Base-by-base conservation (phyloP, 2,113 vertebrate genomes). In the Clarias macrocephalus region DNA sequence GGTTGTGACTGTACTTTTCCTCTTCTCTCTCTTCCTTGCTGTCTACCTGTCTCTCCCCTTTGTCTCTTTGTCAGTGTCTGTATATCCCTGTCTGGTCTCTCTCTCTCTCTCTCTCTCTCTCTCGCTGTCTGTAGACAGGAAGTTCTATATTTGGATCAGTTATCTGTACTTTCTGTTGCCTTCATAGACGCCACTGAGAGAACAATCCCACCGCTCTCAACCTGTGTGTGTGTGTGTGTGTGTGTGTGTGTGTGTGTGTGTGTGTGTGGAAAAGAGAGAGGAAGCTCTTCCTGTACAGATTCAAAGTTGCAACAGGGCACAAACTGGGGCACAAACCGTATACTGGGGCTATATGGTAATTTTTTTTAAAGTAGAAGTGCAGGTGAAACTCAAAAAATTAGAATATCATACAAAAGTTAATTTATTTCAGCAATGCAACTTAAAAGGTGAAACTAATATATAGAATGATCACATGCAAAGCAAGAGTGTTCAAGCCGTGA, bases 11-110 rank as follows among this genome's bases (percentile, higher is more conserved):
- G 85, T 62, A 23, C 89, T 81, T 86, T 66, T 57, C 68, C 54
- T 4, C 83, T 30, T 86, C 63, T 23, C 76, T 83, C 83, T 87
- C 86, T 87, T 85, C 93, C 89, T 92, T 86, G 92, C 16, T 37
- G n/a, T 66, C 16, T 88, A 81, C 52, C 72, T 72, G 87, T 82
- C 70, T 52, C 85, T 90, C 86, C 62, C 21, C 89, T 75, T 11
- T 52, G 82, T 86, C 85, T 86, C 89, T 6, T 48, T 48, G 48
- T 85, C 85, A 84, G 87, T 70, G 85, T 87, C 84, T 59, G 54
- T 42, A 42, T 89, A 86, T 63, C 30, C 89, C 16, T 88, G 79
- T 59, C 72, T 76, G 87, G 25, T 52, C 11, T 23, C 56, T 82
- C 25, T 33, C 56, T 52, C 56, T 76, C 73, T 23, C 30, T 30